Base-by-base conservation (phyloP, 2,888 invertebrate species). In the Lasioglossum figueresi region DNA sequence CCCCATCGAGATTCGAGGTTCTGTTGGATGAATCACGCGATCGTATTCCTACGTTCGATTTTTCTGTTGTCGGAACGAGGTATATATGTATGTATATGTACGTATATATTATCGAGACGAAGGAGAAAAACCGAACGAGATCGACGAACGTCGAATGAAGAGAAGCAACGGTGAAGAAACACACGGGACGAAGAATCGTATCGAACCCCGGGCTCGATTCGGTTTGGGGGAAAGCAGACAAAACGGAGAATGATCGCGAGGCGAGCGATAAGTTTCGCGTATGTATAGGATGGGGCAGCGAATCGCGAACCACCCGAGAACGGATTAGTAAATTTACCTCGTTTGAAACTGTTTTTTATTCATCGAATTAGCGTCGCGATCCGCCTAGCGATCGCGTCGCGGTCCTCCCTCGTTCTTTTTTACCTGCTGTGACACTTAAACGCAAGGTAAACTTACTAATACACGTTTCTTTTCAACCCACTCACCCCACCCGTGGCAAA, bases 261-360 rank as follows among this genome's bases (percentile, higher is more conserved):
- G 70, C 70, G 70, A 70, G 70, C 68, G 68, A 68, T 68, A 68
- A n/a, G 16, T 40, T 70, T 40, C 40, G 59, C 37, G 48, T 48
- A 14, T 45, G 40, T 48, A 14, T 45, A 45, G 43, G 27, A 16
- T 37, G 45, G 37, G 52, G 40, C 59, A 76, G 16, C 71, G 40
- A 56, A 37, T 70, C 68, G 23, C 14, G 40, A 27, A 70, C 72
- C 71, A 66, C 68, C 68, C 31, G 19, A 78, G 75, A 81, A 85
- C 79, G 82, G 34, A 85, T 82, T 79, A 71, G 85, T 82, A 82
- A 85, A 82, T 79, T 79, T 76, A 80, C 78, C 79, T 78, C 71
- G 59, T 66, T 73, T 56, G 72, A 59, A 27, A 68, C 63, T 8
- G 59, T 70, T 43, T 31, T 59, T 56, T 40, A 73, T 80, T 59